phyloP scores from a whole-genome alignment of 1,140 invertebrate species.

The Drosophila albomicans region DNA sequence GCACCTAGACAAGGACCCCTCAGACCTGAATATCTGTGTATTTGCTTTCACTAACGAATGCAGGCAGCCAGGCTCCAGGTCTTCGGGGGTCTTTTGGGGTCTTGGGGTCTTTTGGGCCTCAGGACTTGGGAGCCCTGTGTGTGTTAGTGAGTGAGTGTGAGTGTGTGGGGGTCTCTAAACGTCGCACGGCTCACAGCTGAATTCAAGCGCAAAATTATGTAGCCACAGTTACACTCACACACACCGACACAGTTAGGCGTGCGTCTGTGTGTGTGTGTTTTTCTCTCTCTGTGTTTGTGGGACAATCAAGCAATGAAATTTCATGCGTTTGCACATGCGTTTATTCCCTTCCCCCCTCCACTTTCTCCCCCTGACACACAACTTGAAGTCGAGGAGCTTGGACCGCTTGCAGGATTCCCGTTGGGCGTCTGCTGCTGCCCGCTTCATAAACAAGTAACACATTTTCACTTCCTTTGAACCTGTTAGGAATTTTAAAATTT shows the following conservation, averaged over 20 bases:
- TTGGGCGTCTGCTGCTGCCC: slow-evolving; percentile 36
- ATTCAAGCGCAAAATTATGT: slow-evolving; percentile 83
- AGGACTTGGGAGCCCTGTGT: slow-evolving; percentile 30
- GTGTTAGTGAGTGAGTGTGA: background rate
- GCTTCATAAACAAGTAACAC: slow-evolving; percentile 78
- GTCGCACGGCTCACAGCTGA: slow-evolving; percentile 72
- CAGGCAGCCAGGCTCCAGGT: slow-evolving; percentile 59
- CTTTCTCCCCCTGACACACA: background rate
- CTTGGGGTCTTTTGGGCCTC: slow-evolving; percentile 50
- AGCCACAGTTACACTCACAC: slow-evolving; percentile 62
- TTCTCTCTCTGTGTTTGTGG: slow-evolving; percentile 60
- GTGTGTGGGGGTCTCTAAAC: slow-evolving; percentile 50
- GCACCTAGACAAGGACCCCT: slow-evolving; percentile 39
- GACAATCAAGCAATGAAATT: slow-evolving; percentile 84
- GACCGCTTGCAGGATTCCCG: slow-evolving; percentile 14
- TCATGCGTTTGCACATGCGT: slow-evolving; percentile 82
- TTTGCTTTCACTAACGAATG: slow-evolving; percentile 81
- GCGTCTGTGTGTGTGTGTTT: slow-evolving; percentile 27
- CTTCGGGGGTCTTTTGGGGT: slow-evolving; percentile 46
- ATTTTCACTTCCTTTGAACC: slow-evolving; percentile 83
- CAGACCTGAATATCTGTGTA: slow-evolving; percentile 44
- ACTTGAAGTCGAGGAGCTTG: background rate
- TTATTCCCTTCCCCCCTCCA: slow-evolving; percentile 1
- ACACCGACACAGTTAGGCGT: background rate
- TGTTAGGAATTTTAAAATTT: slow-evolving; percentile 80